A percentile compares a stretch with the other conserved stretches of the same genome.
Conservation (phyloP, 1,140 invertebrate genomes). For the Papilio glaucus region DNA sequence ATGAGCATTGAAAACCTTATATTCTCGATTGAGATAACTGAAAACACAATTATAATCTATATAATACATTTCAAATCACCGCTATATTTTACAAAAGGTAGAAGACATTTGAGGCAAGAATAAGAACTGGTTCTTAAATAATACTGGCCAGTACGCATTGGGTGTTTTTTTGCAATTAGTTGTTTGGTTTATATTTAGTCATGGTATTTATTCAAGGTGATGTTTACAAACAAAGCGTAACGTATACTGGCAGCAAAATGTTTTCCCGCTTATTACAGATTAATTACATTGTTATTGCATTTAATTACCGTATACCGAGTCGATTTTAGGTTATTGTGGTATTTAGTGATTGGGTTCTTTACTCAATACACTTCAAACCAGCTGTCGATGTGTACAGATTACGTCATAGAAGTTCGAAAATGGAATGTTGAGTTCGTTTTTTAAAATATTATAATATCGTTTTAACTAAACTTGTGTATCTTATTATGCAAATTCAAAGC, state of each 20-base stretch:
- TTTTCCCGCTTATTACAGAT: neutral
- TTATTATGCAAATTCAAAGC: constrained; percentile 6
- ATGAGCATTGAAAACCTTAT: neutral
- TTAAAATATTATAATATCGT: neutral
- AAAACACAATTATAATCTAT: neutral
- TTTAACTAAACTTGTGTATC: neutral
- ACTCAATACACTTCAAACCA: neutral
- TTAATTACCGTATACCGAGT: neutral
- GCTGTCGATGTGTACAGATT: neutral
- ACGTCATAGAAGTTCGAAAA: neutral
- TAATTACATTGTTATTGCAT: constrained; percentile 9
- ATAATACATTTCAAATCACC: no score
- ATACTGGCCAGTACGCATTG: neutral
- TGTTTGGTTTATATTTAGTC: neutral
- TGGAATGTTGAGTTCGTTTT: neutral
- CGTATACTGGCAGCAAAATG: neutral
- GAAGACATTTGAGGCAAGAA: neutral
- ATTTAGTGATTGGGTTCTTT: neutral
- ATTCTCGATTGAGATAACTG: neutral
- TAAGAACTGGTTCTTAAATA: neutral
- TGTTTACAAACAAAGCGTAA: constrained; percentile 14
- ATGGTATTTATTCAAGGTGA: neutral
- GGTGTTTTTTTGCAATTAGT: no score
- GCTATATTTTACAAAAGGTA: no score
- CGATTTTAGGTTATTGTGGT: neutral